Evolutionary conservation across 2,888 invertebrate species (phyloP).

Genomic region (Acrocera orbiculus): DNA sequence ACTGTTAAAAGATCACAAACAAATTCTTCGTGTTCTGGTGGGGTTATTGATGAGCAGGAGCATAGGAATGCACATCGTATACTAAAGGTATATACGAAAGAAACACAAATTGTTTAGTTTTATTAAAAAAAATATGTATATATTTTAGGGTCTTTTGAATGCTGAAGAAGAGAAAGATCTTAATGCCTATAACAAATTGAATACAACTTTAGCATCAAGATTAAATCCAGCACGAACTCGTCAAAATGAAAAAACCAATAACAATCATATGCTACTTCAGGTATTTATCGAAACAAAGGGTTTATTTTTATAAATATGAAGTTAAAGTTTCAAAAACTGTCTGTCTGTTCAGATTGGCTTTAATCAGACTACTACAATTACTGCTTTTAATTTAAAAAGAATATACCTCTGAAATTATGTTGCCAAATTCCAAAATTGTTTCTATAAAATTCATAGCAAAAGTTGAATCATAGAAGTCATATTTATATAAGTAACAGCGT

Average conservation of each 20-base stretch:
- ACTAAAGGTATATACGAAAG: conserved; percentile 17
- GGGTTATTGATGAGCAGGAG: conserved; percentile 21
- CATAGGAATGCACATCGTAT: conserved; percentile 19
- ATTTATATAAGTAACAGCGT: too few relatives aligned
- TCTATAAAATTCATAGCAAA: too few relatives aligned
- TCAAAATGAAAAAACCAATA: conserved; percentile 25
- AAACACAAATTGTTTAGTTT: background rate
- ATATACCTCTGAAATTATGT: too few relatives aligned
- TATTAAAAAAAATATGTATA: conserved; percentile 2
- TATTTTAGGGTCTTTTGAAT: conserved; percentile 18
- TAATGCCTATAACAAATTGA: conserved; percentile 11
- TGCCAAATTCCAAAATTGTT: too few relatives aligned
- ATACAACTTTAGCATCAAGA: conserved; percentile 12
- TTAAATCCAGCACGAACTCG: conserved; percentile 16
- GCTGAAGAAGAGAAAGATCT: conserved; percentile 29
- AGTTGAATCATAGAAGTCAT: too few relatives aligned
- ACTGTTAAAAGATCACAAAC: conserved; percentile 28
- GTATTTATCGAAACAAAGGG: too few relatives aligned
- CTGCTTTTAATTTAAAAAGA: too few relatives aligned
- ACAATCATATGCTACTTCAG: conserved; percentile 48
- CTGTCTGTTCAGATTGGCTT: too few relatives aligned
- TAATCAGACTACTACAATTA: too few relatives aligned
- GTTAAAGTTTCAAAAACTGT: too few relatives aligned
- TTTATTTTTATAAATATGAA: background rate
- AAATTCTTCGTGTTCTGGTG: conserved; percentile 12